Evolutionary conservation across 2,888 invertebrate species (phyloP).

Genomic region (Actias luna): DNA sequence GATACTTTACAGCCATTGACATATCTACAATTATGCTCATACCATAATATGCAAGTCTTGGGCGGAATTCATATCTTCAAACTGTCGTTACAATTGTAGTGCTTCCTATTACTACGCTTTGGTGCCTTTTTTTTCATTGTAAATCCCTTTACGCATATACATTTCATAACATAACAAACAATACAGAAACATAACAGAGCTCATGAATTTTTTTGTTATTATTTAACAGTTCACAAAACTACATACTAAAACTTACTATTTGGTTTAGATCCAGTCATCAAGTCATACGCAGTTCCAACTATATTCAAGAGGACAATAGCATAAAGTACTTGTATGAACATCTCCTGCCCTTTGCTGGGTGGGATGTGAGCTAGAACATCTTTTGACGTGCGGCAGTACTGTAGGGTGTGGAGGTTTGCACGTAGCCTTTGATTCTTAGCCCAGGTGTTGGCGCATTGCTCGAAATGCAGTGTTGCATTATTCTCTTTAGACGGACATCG

Average conservation of each 20-base stretch:
- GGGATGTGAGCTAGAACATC: conserved; percentile 16
- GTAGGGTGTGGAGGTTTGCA: conserved; percentile 36
- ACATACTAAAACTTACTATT: conserved; percentile 38
- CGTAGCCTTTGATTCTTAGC: conserved; percentile 34
- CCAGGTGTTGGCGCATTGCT: conserved; percentile 40
- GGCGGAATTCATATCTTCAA: no score
- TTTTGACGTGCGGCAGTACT: conserved; percentile 38
- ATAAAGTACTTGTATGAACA: conserved; percentile 32
- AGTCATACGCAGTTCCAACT: conserved; percentile 49
- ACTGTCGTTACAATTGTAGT: no score
- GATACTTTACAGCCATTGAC: no score
- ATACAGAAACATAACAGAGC: no score
- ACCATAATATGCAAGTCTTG: no score
- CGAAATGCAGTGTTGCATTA: conserved; percentile 35
- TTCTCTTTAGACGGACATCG: conserved; percentile 33
- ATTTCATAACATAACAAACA: no score
- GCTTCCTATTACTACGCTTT: no score
- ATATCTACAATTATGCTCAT: no score
- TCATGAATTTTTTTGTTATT: no score
- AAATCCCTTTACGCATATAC: no score
- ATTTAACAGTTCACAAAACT: background rate
- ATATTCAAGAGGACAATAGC: conserved; percentile 39
- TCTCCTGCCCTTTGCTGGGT: conserved; percentile 3
- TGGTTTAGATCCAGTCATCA: conserved; percentile 23
- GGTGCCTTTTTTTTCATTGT: no score